Base-by-base conservation (phyloP, 2,888 invertebrate species). In the Ryuthela nishihirai region DNA sequence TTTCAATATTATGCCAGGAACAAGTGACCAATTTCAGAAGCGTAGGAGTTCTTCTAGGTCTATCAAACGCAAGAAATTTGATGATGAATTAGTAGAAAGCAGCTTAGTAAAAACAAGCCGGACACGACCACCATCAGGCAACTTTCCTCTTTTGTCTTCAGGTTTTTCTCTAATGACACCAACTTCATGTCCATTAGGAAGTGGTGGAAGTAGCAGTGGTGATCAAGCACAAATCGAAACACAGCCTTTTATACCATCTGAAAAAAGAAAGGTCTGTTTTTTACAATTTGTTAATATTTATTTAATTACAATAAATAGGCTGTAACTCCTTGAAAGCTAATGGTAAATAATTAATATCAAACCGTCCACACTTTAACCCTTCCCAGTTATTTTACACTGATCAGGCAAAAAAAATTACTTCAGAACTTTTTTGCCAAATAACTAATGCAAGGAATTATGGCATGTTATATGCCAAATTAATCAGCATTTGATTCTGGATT, bases 1-100 rank as follows among this genome's bases (percentile, higher is more conserved):
- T 6, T 20, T 21, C n/a, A 18, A n/a, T 18, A 20, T 15, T 4
- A 43, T 15, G 23, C 44, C 48, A 38, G 24, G 25, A 23, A 36
- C 42, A 2, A 36, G 36, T 25, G 63, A 63, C 1, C 48, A 47
- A 26, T 42, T 53, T 10, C 62, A 58, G 20, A 64, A 66, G 18
- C 43, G 73, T 7, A 66, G 71, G 71, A 90, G 92, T 73, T 94
- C 94, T 10, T 91, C 90, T 24, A 81, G 97, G 55, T 94, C 94
- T 1, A 95, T 97, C 69, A 97, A 95, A 74, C 82, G 97, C 0
- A 86, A 90, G 69, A 87, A 94, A 68, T 97, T 97, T 76, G 97
- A 97, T 72, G 97, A 97, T 80, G 97, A 98, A 76, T 78, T 97
- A 54, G 95, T 97, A 0, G 95, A 97, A 68, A 91, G 89, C 67